Conservation (phyloP, 2,113 vertebrate genomes). For the Catharus minimus region DNA sequence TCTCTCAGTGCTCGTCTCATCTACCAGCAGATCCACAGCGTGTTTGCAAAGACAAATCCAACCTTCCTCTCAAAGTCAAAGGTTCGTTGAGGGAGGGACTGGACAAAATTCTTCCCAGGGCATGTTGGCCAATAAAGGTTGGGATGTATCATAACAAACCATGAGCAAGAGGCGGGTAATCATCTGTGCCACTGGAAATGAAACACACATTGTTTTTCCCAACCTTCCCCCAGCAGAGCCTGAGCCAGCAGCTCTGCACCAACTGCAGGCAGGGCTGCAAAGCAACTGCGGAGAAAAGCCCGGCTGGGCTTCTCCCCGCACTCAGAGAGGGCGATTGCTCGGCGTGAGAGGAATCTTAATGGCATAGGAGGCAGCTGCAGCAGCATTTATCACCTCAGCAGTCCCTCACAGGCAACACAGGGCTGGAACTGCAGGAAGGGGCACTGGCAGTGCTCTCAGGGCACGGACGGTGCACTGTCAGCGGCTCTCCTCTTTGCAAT, state of each 20-base stretch:
- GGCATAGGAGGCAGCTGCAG: fast-evolving
- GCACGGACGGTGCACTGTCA: not conserved
- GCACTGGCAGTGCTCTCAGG: fast-evolving
- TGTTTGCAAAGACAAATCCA: too few relatives aligned
- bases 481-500: fast-evolving
- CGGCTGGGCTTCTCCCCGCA: fast-evolving
- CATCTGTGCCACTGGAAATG: fast-evolving
- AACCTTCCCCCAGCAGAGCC: not conserved
- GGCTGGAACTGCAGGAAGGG: too few relatives aligned
- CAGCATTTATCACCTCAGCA: not conserved
- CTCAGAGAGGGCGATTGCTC: fast-evolving
- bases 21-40: too few relatives aligned
- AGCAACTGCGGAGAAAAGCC: not conserved
- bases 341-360: not conserved
- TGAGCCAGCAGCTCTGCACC: not conserved
- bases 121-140: not conserved
- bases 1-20: too few relatives aligned
- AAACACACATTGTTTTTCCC: not conserved
- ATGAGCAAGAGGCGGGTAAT: not conserved
- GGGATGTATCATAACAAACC: not conserved
- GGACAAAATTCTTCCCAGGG: not conserved
- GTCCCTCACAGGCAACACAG: not conserved
- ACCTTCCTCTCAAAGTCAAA: not conserved
- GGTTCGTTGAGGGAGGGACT: not conserved
- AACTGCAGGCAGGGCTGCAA: not conserved